Base-by-base conservation (phyloP, 1,140 invertebrate genomes). In the Parapsyche elsis region DNA sequence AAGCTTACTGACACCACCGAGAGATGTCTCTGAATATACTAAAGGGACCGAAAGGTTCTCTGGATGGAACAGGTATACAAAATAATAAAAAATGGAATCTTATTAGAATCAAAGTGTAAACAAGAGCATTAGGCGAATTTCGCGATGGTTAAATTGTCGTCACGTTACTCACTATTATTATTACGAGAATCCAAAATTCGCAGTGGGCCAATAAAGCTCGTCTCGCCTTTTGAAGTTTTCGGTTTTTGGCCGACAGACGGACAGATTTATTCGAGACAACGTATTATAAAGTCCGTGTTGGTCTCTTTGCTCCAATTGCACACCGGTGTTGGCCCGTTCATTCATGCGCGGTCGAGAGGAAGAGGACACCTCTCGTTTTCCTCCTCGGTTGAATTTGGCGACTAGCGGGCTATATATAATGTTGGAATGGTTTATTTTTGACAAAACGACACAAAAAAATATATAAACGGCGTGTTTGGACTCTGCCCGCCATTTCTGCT, bases 341-440 rank as follows among this genome's bases (percentile, higher is more conserved):
- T 67, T 67, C 61, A 67, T 67, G 61, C 61, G 61, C 14, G 21
- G 9, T 16, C 14, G 10, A 26, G 24, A 49, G 64, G 24, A 14
- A 67, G 64, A n/a, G 24, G 64, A 67, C 64, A 67, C 64, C 64
- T 67, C 64, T 67, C 64, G 64, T 67, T 30, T 67, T 67, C 64
- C 24, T 14, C 23, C n/a, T n/a, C 24, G 19, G 64, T 67, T 30
- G 24, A 76, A 81, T 81, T 79, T 45, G 57, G 77, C 19, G 81
- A 59, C 73, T n/a, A n/a, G n/a, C 46, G 21, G 19, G 76, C 81
- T 81, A 81, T 76, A 81, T 81, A 75, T 79, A 79, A 81, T 79
- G 79, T 76, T 71, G 77, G 81, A 77, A 79, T 77, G 71, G 81
- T 79, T 81, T 81, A 81, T 79, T 81, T 81, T 79, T 79, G 64